These are phyloP conservation scores for Amiota communis DNA, from an alignment of 2,888 invertebrate species.

Conservation along the genomic window DNA sequence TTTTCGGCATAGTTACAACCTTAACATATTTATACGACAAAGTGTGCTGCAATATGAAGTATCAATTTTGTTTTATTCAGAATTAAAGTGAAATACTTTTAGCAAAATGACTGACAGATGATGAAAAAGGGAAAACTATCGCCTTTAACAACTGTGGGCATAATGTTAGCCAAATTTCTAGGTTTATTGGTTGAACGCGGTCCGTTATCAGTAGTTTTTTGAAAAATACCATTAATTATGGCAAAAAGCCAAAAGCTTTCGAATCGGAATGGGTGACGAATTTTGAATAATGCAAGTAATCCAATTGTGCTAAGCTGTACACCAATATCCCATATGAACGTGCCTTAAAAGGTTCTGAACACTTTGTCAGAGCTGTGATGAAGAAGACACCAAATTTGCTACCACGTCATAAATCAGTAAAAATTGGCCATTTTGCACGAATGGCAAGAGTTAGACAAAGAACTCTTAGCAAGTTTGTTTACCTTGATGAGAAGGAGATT, in stretches of 20 bases:
- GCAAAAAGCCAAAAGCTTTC: slow-evolving; percentile 6
- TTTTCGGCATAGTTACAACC: too few species aligned
- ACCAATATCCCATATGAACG: too few species aligned
- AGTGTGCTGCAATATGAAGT: too few species aligned
- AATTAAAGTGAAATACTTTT: too few species aligned
- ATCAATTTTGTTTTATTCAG: too few species aligned
- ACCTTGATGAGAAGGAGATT: too few species aligned
- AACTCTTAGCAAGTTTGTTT: too few species aligned
- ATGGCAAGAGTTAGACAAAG: too few species aligned
- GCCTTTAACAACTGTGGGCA: neutral
- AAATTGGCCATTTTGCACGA: too few species aligned
- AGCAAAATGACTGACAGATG: neutral
- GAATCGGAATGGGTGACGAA: neutral
- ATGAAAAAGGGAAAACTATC: neutral
- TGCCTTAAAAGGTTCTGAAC: too few species aligned
- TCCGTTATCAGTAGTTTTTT: slow-evolving; percentile 8
- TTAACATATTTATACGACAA: too few species aligned
- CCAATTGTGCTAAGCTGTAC: neutral
- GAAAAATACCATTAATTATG: slow-evolving; percentile 17
- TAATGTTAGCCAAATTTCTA: neutral
- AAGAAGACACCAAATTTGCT: neutral
- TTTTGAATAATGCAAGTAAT: neutral
- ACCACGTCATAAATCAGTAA: neutral
- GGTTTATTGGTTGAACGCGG: slow-evolving; percentile 9
- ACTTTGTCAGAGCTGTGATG: neutral